A percentile compares a stretch with the other conserved stretches of the same genome.
Conservation (phyloP, 30 jellyfish, hydroid and myxozoan genomes). For the Aurelia coerulea region DNA sequence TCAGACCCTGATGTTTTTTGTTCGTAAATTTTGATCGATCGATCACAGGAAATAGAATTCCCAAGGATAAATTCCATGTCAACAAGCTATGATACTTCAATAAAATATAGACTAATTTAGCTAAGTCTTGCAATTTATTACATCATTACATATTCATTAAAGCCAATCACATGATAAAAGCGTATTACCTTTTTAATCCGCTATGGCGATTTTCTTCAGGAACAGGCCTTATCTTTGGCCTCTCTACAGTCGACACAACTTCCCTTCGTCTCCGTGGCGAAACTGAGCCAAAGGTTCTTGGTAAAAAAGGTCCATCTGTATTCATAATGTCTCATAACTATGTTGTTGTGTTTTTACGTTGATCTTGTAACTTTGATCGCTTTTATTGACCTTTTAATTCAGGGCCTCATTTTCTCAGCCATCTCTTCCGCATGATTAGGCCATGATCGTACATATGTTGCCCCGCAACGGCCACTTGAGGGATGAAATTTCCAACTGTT, state of each 20-base stretch:
- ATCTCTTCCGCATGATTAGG: conserved; percentile 35
- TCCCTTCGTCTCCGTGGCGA: conserved; percentile 74
- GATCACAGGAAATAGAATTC: too few species aligned
- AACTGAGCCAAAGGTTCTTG: conserved; percentile 66
- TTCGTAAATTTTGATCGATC: too few species aligned
- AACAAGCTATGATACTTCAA: too few species aligned
- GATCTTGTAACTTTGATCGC: background rate
- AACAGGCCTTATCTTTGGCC: conserved; percentile 21
- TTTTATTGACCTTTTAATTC: background rate
- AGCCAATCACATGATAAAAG: too few species aligned
- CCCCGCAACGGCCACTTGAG: conserved; percentile 57
- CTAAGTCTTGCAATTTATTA: too few species aligned
- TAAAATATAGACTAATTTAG: too few species aligned
- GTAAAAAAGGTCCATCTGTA: conserved; percentile 52
- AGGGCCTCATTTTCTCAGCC: background rate
- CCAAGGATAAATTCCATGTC: too few species aligned
- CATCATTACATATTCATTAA: too few species aligned
- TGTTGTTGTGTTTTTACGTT: background rate
- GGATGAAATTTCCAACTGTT: background rate
- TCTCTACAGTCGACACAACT: conserved; percentile 69
- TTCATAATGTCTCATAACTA: conserved; percentile 36
- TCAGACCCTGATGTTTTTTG: too few species aligned
- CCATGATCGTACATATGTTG: conserved; percentile 21
- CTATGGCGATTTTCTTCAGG: conserved; percentile 64
- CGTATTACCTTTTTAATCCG: conserved; percentile 45